Conservation (phyloP, 2,888 invertebrate genomes). For the Platynereis dumerilii region DNA sequence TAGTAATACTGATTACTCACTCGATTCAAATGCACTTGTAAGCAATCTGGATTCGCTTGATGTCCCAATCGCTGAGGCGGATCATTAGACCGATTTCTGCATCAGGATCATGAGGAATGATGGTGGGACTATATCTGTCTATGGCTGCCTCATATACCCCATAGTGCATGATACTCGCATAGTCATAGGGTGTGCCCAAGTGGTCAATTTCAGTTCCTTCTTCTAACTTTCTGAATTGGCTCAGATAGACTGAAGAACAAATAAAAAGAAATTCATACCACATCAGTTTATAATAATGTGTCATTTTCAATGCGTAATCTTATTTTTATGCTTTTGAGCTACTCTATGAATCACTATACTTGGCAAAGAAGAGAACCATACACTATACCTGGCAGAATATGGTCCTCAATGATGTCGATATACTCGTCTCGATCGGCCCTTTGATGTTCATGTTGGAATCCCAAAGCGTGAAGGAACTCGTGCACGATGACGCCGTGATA, state of each 20-base stretch:
- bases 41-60: conserved; percentile 61
- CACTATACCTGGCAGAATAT: not conserved
- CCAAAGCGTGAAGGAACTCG: conserved; percentile 80
- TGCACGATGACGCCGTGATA: conserved; percentile 73
- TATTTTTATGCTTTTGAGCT: not conserved
- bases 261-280: conserved; percentile 67
- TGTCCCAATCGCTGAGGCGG: conserved; percentile 59
- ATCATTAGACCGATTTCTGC: conserved; percentile 69
- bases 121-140: conserved; percentile 59
- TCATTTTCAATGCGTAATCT: not conserved
- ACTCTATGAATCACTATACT: too few species aligned
- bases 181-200: conserved; percentile 75
- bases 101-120: conserved; percentile 59
- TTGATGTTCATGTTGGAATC: conserved; percentile 85
- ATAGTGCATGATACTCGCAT: conserved; percentile 82
- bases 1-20: not conserved
- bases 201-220: conserved; percentile 57
- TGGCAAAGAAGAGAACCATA: not conserved
- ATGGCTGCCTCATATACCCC: conserved; percentile 66
- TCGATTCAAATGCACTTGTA: conserved; percentile 52
- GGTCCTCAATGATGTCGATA: conserved; percentile 72
- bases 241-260: too few species aligned
- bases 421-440: conserved; percentile 78
- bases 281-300: conserved; percentile 37
- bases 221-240: conserved; percentile 48